Conservation (phyloP, 2,113 vertebrate genomes). For the Oryzias woworae region DNA sequence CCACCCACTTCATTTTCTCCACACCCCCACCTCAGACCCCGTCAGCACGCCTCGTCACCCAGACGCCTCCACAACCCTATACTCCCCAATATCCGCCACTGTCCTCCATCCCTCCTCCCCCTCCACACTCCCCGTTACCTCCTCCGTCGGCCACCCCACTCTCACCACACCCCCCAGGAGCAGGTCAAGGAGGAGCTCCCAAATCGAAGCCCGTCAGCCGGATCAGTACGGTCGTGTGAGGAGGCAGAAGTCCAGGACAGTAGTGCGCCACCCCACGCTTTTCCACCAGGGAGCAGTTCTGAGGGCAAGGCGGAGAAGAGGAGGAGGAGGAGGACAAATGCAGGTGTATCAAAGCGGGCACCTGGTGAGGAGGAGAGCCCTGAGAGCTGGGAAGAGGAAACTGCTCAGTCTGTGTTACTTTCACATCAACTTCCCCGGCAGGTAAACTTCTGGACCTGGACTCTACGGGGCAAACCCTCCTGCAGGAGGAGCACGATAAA, state of each 20-base stretch:
- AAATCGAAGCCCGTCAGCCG: slow-evolving; percentile 88
- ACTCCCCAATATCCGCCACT: slow-evolving; percentile 78
- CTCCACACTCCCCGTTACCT: slow-evolving; percentile 75
- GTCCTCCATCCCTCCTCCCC: slow-evolving; percentile 81
- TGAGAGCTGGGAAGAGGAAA: slow-evolving; percentile 67
- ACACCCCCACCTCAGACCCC: slow-evolving; percentile 66
- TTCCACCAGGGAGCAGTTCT: slow-evolving; percentile 43
- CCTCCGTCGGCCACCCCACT: slow-evolving; percentile 69
- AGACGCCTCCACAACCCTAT: slow-evolving; percentile 64
- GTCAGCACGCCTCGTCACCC: slow-evolving; percentile 65
- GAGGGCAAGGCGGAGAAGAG: slow-evolving; percentile 23
- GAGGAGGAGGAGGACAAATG: slow-evolving; percentile 48
- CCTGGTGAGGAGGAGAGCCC: slow-evolving; percentile 44
- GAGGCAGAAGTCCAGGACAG: slow-evolving; percentile 39
- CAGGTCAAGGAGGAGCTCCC: slow-evolving; percentile 76
- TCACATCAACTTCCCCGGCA: slow-evolving; percentile 76
- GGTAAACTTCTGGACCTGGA: slow-evolving; percentile 43
- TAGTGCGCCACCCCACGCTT: slow-evolving; percentile 30
- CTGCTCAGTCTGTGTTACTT: slow-evolving; percentile 79
- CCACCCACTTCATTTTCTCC: slow-evolving; percentile 77
- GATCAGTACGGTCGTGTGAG: slow-evolving; percentile 92
- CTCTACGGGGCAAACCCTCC: neutral
- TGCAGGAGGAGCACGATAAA: neutral
- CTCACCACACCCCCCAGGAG: slow-evolving; percentile 76
- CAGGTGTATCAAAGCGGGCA: slow-evolving; percentile 48